A percentile compares a stretch with the other conserved stretches of the same genome.
These are phyloP conservation scores for Pseudolaguvia tuberculata DNA, from an alignment of 2,113 vertebrate species.

Conservation along the genomic window DNA sequence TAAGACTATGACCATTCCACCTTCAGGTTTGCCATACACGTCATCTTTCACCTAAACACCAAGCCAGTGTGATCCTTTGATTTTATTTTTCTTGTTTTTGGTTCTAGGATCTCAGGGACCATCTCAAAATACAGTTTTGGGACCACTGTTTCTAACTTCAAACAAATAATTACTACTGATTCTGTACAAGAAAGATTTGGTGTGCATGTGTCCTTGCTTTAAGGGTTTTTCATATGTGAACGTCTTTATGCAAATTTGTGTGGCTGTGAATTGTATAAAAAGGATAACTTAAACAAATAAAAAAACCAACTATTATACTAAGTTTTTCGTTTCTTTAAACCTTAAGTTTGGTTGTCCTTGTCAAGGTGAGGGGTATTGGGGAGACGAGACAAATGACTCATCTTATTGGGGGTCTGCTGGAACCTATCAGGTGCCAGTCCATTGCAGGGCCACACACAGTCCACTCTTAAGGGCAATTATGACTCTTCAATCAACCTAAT, in stretches of 20 bases:
- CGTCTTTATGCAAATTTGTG: neutral
- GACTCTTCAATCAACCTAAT: too few species aligned
- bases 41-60: neutral
- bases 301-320: neutral
- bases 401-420: too few species aligned
- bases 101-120: slow-evolving; percentile 37
- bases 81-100: neutral
- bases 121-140: slow-evolving; percentile 56
- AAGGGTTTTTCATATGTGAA: too few species aligned
- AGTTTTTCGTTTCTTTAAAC: neutral
- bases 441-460: too few species aligned
- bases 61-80: neutral
- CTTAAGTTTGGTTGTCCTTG: too few species aligned
- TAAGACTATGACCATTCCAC: slow-evolving; percentile 37
- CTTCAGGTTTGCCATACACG: slow-evolving; percentile 36
- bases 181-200: neutral
- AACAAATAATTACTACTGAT: neutral
- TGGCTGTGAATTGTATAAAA: neutral
- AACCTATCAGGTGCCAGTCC: too few species aligned
- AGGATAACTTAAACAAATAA: neutral
- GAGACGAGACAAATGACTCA: too few species aligned
- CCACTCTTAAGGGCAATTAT: too few species aligned
- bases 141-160: slow-evolving; percentile 58
- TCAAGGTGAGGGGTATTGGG: too few species aligned
- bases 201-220: neutral